These are phyloP conservation scores for Psococerastis gibbosa DNA, from an alignment of 2,888 invertebrate genomes.

Conservation along the genomic window DNA sequence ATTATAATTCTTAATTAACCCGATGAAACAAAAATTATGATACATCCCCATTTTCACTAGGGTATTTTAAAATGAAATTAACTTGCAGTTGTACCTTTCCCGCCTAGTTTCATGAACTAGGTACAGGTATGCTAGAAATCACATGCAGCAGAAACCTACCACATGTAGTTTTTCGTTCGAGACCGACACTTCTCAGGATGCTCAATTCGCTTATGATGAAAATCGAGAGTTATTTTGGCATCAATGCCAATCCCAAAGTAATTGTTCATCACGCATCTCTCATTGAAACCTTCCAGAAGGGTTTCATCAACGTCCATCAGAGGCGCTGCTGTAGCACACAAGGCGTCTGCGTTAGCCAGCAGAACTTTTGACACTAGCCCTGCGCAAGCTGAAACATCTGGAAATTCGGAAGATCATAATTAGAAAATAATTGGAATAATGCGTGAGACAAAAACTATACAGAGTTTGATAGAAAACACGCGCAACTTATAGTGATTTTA, in stretches of 20 bases:
- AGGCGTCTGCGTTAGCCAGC: slow-evolving; percentile 85
- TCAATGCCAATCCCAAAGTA: slow-evolving; percentile 97
- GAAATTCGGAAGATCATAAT: too few species aligned
- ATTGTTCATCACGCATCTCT: slow-evolving; percentile 95
- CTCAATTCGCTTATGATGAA: slow-evolving; percentile 91
- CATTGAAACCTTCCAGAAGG: slow-evolving; percentile 70
- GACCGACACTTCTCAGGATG: slow-evolving; percentile 93
- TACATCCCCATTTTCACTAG: too few species aligned
- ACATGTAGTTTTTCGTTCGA: slow-evolving; percentile 89
- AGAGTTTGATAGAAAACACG: too few species aligned
- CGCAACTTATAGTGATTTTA: too few species aligned
- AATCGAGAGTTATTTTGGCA: slow-evolving; percentile 91
- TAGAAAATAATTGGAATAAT: too few species aligned
- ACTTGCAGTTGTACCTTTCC: slow-evolving; percentile 31
- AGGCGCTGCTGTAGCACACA: slow-evolving; percentile 92
- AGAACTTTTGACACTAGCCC: slow-evolving; percentile 91
- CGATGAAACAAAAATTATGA: too few species aligned
- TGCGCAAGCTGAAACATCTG: slow-evolving; percentile 31
- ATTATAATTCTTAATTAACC: too few species aligned
- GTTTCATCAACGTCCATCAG: slow-evolving; percentile 85
- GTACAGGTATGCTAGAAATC: too few species aligned
- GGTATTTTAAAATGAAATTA: background rate
- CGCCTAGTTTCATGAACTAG: slow-evolving; percentile 36
- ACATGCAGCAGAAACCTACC: slow-evolving; percentile 41
- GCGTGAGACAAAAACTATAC: too few species aligned